A percentile compares a stretch with the other conserved stretches of the same genome.
Evolutionary conservation across 2,888 invertebrate genomes (phyloP).

Genomic region (Empis livida): DNA sequence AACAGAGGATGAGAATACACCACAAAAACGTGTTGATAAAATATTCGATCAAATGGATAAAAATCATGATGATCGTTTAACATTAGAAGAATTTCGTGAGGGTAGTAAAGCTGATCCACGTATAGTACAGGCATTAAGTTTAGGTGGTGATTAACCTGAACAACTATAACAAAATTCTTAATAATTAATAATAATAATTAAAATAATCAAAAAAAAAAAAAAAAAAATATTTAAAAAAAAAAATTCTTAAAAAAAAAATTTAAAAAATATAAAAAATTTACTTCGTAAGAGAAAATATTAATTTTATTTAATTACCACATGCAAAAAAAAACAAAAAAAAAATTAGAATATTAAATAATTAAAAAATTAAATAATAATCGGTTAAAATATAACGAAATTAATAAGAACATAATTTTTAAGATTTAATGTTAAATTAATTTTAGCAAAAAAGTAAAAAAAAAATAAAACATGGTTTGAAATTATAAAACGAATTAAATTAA

Average conservation of each 20-base stretch:
- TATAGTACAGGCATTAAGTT: slow-evolving; percentile 89
- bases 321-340: background rate
- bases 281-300: background rate
- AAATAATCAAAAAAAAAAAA: slow-evolving; percentile 6
- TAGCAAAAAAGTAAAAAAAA: too few relatives aligned
- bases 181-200: slow-evolving; percentile 5
- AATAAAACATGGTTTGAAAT: too few relatives aligned
- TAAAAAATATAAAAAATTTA: slow-evolving; percentile 7
- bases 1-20: slow-evolving; percentile 81
- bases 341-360: background rate
- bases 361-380: slow-evolving; percentile 4
- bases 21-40: slow-evolving; percentile 93
- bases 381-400: too few relatives aligned
- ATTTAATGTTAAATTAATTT: too few relatives aligned
- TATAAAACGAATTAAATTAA: too few relatives aligned
- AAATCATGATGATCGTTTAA: slow-evolving; percentile 92
- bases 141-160: slow-evolving; percentile 56
- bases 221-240: background rate
- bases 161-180: slow-evolving; percentile 4
- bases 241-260: background rate
- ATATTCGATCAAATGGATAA: slow-evolving; percentile 99
- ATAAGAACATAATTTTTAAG: too few relatives aligned
- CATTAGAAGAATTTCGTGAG: slow-evolving; percentile 91
- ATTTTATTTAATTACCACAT: slow-evolving; percentile 1
- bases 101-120: slow-evolving; percentile 97